phyloP scores from a whole-genome alignment of 2,797 vertebrate species.

The Ispidina picta region DNA sequence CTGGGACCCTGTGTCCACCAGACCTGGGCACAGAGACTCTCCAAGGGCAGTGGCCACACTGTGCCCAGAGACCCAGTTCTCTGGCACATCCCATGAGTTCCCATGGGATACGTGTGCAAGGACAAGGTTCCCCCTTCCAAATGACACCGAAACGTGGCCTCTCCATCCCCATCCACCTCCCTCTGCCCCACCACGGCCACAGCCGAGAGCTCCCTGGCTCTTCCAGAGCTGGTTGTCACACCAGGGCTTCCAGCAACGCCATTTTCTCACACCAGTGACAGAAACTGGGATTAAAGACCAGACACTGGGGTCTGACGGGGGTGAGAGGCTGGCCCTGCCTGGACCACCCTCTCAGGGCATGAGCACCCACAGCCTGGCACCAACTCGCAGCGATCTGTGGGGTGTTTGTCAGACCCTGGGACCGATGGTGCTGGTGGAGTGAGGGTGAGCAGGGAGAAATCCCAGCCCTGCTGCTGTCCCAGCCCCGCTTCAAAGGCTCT shows the following conservation, averaged over 20 bases:
- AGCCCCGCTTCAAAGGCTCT: not conserved
- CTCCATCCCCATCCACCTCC: not conserved
- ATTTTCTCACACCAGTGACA: rapidly evolving
- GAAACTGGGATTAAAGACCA: no score
- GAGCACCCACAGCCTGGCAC: not conserved
- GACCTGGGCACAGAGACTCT: rapidly evolving
- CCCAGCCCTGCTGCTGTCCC: not conserved
- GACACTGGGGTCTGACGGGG: not conserved
- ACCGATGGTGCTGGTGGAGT: rapidly evolving
- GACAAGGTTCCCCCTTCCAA: rapidly evolving
- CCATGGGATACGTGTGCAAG: rapidly evolving
- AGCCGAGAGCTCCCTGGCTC: not conserved
- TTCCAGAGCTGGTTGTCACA: rapidly evolving
- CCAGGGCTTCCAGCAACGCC: rapidly evolving
- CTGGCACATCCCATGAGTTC: rapidly evolving
- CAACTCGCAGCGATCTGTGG: rapidly evolving
- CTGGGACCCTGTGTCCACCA: rapidly evolving
- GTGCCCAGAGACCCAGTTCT: no score
- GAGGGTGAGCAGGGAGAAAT: not conserved
- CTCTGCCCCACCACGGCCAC: not conserved
- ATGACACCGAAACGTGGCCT: rapidly evolving
- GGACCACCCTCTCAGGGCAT: not conserved
- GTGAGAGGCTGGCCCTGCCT: not conserved
- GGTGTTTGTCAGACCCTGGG: not conserved
- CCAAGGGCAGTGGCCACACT: rapidly evolving